phyloP scores from a whole-genome alignment of 2,113 vertebrate species.

The Microtus richardsoni region DNA sequence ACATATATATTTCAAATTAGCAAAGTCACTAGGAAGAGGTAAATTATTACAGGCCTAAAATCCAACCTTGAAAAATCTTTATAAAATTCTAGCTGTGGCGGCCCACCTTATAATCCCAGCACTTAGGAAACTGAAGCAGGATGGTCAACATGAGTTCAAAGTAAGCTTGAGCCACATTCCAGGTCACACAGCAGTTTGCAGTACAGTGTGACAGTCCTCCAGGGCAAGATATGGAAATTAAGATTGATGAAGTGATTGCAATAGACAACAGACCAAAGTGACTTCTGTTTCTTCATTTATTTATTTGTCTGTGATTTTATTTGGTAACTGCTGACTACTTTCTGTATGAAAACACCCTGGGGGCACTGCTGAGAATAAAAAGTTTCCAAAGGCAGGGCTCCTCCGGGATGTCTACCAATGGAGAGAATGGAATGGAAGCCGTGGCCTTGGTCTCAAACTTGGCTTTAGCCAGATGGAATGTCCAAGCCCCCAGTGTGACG shows the following conservation, averaged over 20 bases:
- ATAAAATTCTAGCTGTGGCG: not conserved
- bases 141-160: not conserved
- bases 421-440: not conserved
- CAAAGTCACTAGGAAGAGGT: no score
- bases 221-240: not conserved
- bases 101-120: not conserved
- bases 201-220: not conserved
- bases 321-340: not conserved
- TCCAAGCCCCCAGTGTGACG: not conserved
- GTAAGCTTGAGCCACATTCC: no score
- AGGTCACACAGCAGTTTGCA: no score
- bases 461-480: not conserved
- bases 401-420: not conserved
- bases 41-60: not conserved
- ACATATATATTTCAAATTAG: conserved; percentile 8
- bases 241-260: not conserved
- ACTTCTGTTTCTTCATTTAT: not conserved
- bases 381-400: not conserved
- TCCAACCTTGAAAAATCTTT: not conserved
- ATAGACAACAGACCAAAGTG: not conserved
- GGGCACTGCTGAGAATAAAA: not conserved
- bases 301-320: conserved; percentile 11
- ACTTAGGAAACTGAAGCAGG: not conserved
- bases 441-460: not conserved
- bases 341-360: not conserved